phyloP scores from a whole-genome alignment of 2,113 vertebrate species.

The Chaenogobius annularis region DNA sequence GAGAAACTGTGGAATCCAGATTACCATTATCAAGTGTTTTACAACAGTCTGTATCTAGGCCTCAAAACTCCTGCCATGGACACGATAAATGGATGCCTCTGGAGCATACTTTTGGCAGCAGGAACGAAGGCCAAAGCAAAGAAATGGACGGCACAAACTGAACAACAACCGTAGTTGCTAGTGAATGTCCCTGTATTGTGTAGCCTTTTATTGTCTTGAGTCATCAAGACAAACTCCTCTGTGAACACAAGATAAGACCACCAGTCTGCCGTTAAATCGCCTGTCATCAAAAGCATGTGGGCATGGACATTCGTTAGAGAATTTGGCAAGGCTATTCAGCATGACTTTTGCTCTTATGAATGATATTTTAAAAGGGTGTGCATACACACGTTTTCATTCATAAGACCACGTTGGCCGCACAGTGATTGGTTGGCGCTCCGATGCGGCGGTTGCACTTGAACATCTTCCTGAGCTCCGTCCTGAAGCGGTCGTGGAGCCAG shows the following conservation, averaged over 20 bases:
- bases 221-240: not conserved
- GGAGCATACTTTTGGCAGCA: too few relatives aligned
- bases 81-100: too few relatives aligned
- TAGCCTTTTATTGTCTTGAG: not conserved
- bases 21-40: too few relatives aligned
- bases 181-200: not conserved
- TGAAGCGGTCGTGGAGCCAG: constrained; percentile 87
- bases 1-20: too few relatives aligned
- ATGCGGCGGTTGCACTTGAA: constrained; percentile 77
- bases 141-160: too few relatives aligned
- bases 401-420: constrained; percentile 73
- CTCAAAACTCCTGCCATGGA: too few relatives aligned
- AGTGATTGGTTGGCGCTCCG: constrained; percentile 77
- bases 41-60: too few relatives aligned
- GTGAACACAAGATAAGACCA: constrained; percentile 2
- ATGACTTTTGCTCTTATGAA: too few relatives aligned
- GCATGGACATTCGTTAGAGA: not conserved
- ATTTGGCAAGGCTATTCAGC: too few relatives aligned
- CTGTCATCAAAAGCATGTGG: not conserved
- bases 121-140: too few relatives aligned
- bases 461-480: constrained; percentile 81
- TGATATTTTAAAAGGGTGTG: not conserved
- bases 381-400: not conserved
- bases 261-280: not conserved
- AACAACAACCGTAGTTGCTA: too few relatives aligned